Percentiles rank a stretch among this genome's conserved stretches.
Evolutionary conservation across 2,797 vertebrate genomes (phyloP).

Genomic region (Enteromius radiatus): DNA sequence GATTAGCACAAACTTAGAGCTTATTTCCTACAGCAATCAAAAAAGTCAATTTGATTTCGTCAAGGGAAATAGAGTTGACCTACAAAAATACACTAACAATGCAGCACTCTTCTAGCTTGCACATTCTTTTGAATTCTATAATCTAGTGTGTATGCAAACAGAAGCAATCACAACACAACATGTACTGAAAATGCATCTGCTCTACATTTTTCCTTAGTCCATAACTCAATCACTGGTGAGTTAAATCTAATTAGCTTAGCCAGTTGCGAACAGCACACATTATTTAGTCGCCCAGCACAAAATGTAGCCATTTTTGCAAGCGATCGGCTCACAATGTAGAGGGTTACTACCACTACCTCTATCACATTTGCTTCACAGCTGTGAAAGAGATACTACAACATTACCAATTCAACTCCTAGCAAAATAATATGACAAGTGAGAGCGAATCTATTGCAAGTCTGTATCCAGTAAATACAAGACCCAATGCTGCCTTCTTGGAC

Average conservation of each 20-base stretch:
- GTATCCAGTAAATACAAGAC: background rate
- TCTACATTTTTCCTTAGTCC: background rate
- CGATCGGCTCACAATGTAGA: background rate
- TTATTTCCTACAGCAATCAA: background rate
- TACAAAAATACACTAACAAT: background rate
- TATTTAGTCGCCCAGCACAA: background rate
- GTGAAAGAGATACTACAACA: background rate
- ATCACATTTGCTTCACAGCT: background rate
- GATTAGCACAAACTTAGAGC: background rate
- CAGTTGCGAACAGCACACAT: background rate
- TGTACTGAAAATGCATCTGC: background rate
- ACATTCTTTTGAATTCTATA: background rate
- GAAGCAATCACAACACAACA: background rate
- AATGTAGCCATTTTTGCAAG: background rate
- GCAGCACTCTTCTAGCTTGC: background rate
- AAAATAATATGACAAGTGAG: constrained; percentile 27
- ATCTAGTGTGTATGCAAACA: background rate
- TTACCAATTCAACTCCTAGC: background rate
- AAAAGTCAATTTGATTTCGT: background rate
- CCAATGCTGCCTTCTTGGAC: background rate
- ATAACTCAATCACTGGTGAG: background rate
- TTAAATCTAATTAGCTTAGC: background rate
- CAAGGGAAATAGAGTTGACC: background rate
- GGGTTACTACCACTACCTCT: no score
- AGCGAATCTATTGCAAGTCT: background rate